These are phyloP conservation scores for Rhinella marina DNA, from an alignment of 2,797 vertebrate species.

Conservation along the genomic window DNA sequence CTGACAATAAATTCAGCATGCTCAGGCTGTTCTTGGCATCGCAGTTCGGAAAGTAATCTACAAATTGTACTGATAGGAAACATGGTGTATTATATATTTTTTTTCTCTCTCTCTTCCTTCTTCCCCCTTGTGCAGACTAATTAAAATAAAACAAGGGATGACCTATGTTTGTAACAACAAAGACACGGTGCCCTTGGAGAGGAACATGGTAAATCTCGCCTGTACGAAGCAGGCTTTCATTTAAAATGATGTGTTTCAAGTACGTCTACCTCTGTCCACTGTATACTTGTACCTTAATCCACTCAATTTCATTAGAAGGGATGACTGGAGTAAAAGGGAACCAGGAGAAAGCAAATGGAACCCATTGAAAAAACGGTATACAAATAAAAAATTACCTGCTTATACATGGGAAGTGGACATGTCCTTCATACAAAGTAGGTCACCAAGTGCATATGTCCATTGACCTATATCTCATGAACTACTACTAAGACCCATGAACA, in stretches of 20 bases:
- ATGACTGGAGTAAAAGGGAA: not conserved
- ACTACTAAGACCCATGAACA: not conserved
- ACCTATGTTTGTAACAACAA: conserved; percentile 82
- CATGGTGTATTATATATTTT: conserved; percentile 71
- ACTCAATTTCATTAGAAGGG: conserved; percentile 43
- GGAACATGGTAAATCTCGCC: conserved; percentile 72
- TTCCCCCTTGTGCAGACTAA: conserved; percentile 76
- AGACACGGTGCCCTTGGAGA: conserved; percentile 76
- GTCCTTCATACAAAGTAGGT: not conserved
- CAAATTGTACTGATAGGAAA: conserved; percentile 84
- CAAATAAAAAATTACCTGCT: not conserved
- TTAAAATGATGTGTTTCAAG: conserved; percentile 54
- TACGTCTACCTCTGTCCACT: conserved; percentile 36
- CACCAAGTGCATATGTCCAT: not conserved
- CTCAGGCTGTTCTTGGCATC: conserved; percentile 80
- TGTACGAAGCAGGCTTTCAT: conserved; percentile 61
- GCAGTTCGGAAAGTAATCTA: conserved; percentile 83
- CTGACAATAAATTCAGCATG: conserved; percentile 78
- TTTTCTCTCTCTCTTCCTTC: not conserved
- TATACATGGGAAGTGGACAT: not conserved
- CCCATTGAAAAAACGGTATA: not conserved
- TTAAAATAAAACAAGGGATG: conserved; percentile 81
- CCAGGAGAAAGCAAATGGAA: not conserved
- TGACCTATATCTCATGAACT: not conserved
- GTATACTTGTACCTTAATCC: conserved; percentile 26